Base-by-base conservation (phyloP, 2,888 invertebrate genomes). In the Nomada flava region DNA sequence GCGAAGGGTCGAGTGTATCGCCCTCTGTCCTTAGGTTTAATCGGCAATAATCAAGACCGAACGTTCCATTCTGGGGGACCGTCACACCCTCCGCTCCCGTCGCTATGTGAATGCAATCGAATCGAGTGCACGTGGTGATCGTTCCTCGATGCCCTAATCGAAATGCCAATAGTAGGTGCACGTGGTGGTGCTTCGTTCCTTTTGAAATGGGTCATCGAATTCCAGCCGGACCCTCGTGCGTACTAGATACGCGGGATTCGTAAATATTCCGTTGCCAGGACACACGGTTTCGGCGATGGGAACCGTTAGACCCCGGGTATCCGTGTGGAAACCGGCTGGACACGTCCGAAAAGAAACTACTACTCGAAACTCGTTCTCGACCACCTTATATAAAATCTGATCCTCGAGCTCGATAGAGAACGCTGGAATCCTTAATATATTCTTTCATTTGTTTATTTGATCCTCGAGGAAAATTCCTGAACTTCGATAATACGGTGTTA, bases 141-240 rank as follows among this genome's bases (percentile, higher is more conserved):
- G 71, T 47, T 67, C 29, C 75, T 68, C 55, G 47, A n/a, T 44
- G 44, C 52, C 64, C 53, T 79, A 74, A 80, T 72, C 77, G 72
- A 80, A 53, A 72, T 80, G 68, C 77, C 80, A 59, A 72, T 72
- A 29, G 59, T 20, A 5, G 15, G 57, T 9, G 29, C 52, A 60
- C 75, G 57, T 72, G 80, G 44, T 57, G n/a, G 29, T 65, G 68
- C 42, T 26, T 29, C 71, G 67, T 62, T 20, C 71, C 63, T 63
- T 26, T 20, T 63, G 68, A 83, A 79, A 72, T 83, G 75, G 83
- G 83, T 82, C 83, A 76, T 83, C 83, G 83, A 69, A 83, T 83
- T 82, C 83, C 83, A 59, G 23, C 20, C 29, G 83, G 75, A 73
- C 29, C 63, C 23, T 10, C 57, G 11, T 63, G 71, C 70, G 47